A percentile compares a stretch with the other conserved stretches of the same genome.
phyloP scores from a whole-genome alignment of 2,797 vertebrate genomes.

The Ctenochaetus hawaiiensis region DNA sequence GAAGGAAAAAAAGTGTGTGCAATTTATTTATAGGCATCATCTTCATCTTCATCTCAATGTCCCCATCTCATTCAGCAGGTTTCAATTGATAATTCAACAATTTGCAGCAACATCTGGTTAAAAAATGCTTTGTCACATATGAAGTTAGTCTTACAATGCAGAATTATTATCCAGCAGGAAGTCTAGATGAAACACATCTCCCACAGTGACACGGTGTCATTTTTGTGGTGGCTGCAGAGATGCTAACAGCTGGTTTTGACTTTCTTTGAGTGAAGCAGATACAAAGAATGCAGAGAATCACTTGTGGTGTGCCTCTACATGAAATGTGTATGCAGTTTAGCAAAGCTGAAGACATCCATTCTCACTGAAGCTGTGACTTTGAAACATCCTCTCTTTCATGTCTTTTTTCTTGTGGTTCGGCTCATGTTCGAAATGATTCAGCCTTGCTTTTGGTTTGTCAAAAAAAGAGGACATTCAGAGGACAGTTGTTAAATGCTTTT shows the following conservation, averaged over 20 bases:
- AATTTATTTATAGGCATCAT: not conserved
- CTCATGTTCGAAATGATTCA: slow-evolving; percentile 2
- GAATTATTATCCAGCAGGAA: not conserved
- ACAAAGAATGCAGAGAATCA: slow-evolving; percentile 17
- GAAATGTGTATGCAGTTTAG: slow-evolving; percentile 43
- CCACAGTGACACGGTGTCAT: not conserved
- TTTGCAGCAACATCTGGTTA: not conserved
- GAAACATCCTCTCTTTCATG: slow-evolving; percentile 17
- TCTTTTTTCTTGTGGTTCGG: slow-evolving; percentile 25
- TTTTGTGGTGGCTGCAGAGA: slow-evolving; percentile 25
- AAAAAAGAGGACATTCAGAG: slow-evolving; percentile 12
- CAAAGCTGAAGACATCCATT: slow-evolving; percentile 28
- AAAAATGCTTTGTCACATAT: not conserved
- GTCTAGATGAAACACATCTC: slow-evolving; percentile 3
- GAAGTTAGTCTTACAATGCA: not conserved
- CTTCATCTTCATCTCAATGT: not conserved
- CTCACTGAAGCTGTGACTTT: slow-evolving; percentile 13
- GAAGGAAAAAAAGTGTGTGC: not conserved
- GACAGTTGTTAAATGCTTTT: slow-evolving; percentile 24
- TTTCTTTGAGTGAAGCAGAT: slow-evolving; percentile 15
- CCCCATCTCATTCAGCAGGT: not conserved
- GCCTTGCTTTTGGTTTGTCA: not conserved
- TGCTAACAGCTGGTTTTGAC: slow-evolving; percentile 49
- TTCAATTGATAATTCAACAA: not conserved
- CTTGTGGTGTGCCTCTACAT: slow-evolving; percentile 29